Base-by-base conservation (phyloP, 2,797 vertebrate genomes). In the Lutjanus argentimaculatus region DNA sequence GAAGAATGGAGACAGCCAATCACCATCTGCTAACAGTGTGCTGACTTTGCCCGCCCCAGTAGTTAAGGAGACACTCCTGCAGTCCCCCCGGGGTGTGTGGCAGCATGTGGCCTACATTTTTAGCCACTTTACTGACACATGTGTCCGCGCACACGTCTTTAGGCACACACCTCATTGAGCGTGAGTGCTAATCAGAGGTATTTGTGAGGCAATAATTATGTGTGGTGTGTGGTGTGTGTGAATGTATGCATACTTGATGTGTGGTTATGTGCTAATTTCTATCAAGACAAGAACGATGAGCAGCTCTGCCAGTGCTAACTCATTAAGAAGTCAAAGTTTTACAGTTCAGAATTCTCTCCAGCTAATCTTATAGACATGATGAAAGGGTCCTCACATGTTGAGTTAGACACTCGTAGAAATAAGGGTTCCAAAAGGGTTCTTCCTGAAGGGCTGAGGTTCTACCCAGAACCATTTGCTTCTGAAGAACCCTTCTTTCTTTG, bases 51-150 rank as follows among this genome's bases (percentile, higher is more conserved):
- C 90, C 64, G 19, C 78, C 87, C 87, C 63, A 64, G 86, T 59
- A 88, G 84, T 92, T 92, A 89, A 84, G 83, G 85, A 88, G 78
- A 84, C 75, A 78, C 85, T 90, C 84, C 84, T 77, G 30, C 64
- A 72, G 71, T 67, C 80, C 87, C 83, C 80, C 66, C 8, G 5
- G 81, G 86, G 78, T 64, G 46, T 52, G 64, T 67, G 62, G 57
- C 79, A 70, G 80, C 86, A 75, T 81, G 79, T 81, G 77, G 77
- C 75, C 73, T 43, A 86, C 72, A 85, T 92, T 88, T 75, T 51
- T 51, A 77, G 68, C 56, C 77, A 56, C 80, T 77, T 67, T 74
- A 82, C 65, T 76, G 67, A 75, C 76, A 78, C 75, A 77, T 21
- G 12, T 22, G 40, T 74, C 36, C 16, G 8, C 6, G 48, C 25